Conservation (phyloP, 2,888 invertebrate species). For the Blastobasis adustella region DNA sequence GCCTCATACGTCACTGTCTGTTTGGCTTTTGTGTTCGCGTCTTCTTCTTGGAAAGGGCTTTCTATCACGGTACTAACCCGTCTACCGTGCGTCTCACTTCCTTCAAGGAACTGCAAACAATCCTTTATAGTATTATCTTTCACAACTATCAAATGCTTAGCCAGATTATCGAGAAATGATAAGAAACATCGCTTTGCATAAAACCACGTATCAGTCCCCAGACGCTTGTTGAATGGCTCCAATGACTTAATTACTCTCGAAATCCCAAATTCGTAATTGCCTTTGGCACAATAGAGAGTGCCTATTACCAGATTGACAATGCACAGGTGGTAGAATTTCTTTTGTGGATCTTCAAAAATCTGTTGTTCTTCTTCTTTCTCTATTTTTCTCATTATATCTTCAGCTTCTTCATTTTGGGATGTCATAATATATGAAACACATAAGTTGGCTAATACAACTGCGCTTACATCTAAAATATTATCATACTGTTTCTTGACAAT, state of each 20-base stretch:
- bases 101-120: conserved; percentile 91
- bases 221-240: conserved; percentile 93
- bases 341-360: conserved; percentile 93
- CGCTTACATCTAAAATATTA: conserved; percentile 94
- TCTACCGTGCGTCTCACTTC: conserved; percentile 90
- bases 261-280: conserved; percentile 99
- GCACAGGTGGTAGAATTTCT: conserved; percentile 95
- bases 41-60: conserved; percentile 83
- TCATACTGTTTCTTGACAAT: conserved; percentile 96
- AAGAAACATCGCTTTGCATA: conserved; percentile 97
- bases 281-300: conserved; percentile 98
- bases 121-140: conserved; percentile 91
- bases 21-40: conserved; percentile 81
- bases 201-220: conserved; percentile 99
- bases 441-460: conserved; percentile 98
- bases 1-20: conserved; percentile 95
- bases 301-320: conserved; percentile 99
- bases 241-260: conserved; percentile 97
- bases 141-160: conserved; percentile 92
- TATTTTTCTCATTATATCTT: conserved; percentile 98
- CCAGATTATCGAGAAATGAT: conserved; percentile 91
- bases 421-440: conserved; percentile 99
- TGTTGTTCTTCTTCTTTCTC: conserved; percentile 98
- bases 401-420: conserved; percentile 98
- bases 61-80: conserved; percentile 89